phyloP scores from a whole-genome alignment of 2,888 invertebrate species.

The Leucania comma region DNA sequence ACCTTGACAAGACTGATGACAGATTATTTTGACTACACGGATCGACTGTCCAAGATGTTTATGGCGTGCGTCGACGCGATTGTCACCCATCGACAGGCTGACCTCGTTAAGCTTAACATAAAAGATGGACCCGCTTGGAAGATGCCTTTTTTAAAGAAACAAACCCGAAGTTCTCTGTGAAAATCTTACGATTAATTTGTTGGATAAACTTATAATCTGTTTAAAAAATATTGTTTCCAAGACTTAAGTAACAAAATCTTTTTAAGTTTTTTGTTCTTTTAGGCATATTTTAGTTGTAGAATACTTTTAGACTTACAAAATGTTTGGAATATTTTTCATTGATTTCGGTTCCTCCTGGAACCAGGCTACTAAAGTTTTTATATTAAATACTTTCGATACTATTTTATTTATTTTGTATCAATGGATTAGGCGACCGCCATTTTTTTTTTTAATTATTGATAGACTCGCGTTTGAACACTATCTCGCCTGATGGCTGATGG shows the following conservation, averaged over 20 bases:
- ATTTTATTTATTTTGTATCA: too few species aligned
- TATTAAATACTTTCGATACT: too few species aligned
- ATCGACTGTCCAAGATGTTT: not conserved
- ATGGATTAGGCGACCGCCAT: not conserved
- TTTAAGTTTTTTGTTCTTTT: slow-evolving; percentile 4
- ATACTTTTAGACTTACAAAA: too few species aligned
- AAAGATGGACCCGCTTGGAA: not conserved
- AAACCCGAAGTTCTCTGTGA: not conserved
- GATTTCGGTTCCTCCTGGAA: too few species aligned
- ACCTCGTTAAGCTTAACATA: not conserved
- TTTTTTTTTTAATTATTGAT: too few species aligned
- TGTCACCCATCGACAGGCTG: not conserved
- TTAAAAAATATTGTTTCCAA: slow-evolving; percentile 4
- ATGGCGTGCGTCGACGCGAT: not conserved
- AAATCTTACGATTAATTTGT: slow-evolving; percentile 21
- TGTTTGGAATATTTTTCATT: too few species aligned
- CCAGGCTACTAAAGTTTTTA: too few species aligned
- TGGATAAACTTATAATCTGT: slow-evolving; percentile 19
- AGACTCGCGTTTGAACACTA: too few species aligned
- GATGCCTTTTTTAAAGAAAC: not conserved
- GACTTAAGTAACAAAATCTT: not conserved
- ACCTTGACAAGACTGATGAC: not conserved
- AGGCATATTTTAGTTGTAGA: not conserved
- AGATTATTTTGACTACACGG: not conserved
- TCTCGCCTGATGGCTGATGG: too few species aligned